Conservation (phyloP, 92 coral and sea anemone genomes). For the Scolanthus callimorphus region DNA sequence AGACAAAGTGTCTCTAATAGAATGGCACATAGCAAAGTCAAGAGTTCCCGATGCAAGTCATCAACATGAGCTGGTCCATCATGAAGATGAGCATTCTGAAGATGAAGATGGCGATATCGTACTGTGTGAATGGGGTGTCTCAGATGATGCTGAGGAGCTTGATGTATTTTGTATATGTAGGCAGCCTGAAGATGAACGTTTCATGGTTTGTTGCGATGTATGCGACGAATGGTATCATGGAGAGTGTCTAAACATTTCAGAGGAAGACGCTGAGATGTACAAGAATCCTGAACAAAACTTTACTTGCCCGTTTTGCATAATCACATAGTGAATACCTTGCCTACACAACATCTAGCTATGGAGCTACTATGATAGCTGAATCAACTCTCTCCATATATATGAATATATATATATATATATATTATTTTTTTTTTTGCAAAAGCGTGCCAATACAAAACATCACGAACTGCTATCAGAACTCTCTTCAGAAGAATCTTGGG, state of each 20-base stretch:
- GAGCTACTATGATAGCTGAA: no score
- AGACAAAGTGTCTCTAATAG: constrained; percentile 52
- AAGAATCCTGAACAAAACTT: constrained; percentile 35
- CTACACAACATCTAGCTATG: no score
- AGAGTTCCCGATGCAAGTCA: constrained; percentile 7
- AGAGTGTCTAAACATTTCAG: constrained; percentile 41
- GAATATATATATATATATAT: no score
- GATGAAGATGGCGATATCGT: constrained; percentile 39
- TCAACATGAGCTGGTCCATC: background rate
- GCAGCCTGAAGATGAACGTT: constrained; percentile 59
- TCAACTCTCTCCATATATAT: no score
- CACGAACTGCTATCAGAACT: background rate
- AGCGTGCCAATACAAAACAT: no score
- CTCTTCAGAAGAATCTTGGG: background rate
- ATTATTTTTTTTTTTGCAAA: no score
- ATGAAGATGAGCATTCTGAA: background rate
- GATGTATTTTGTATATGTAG: constrained; percentile 52
- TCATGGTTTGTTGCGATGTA: constrained; percentile 54
- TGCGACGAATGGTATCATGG: constrained; percentile 66
- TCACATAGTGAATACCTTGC: no score
- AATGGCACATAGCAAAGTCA: constrained; percentile 54
- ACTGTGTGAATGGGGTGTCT: constrained; percentile 40
- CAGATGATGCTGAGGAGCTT: constrained; percentile 24
- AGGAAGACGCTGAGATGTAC: constrained; percentile 26
- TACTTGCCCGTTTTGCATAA: constrained; percentile 45